Evolutionary conservation across 2,888 invertebrate genomes (phyloP), one percentile per base, ranked within the genome.

Genomic region (Papilio elwesi): DNA sequence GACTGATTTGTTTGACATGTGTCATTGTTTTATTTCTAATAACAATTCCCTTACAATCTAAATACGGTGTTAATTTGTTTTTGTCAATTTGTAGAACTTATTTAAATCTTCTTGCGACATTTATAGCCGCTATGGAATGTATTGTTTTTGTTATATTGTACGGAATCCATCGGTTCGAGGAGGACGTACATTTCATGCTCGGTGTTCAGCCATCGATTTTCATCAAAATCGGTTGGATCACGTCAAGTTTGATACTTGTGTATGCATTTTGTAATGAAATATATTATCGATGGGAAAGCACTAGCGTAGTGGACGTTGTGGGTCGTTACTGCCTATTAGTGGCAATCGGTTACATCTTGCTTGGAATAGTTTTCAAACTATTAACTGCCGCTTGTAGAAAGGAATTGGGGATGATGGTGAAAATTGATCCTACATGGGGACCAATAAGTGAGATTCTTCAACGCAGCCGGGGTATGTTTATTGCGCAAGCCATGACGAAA

Each of bases 401-500:
- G 1, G 78, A 75, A 62, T 80, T 86, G 49, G 47, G 64, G 6
- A 79, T 81, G 2, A 74, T 74, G 68, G n/a, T 89, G 6, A 70
- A 75, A 12, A 66, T 91, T 72, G 85, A 90, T 57, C 77, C 82
- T 0, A 76, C 76, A 3, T 94, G 94, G 94, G 92, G 92, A 0
- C 93, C 94, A 0, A 81, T 78, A 47, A 85, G 79, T 63, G 87
- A 87, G 2, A 70, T 92, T 12, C 79, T 94, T 65, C 83, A 83
- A 74, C 82, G 93, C 5, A 93, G 94, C 74, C 83, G 94, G 63
- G 89, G 87, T 1, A 93, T 94, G 94, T 94, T 94, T 79, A 85
- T 88, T 1, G 91, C 92, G 6, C 91, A 93, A 71, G 92, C 93
- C 5, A 93, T 93, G 93, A 94, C 94, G 13, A 94, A 94, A 75